Evolutionary conservation across 2,797 vertebrate genomes (phyloP), one percentile per base, ranked within the genome.

Genomic region (Sebastes itinus): DNA sequence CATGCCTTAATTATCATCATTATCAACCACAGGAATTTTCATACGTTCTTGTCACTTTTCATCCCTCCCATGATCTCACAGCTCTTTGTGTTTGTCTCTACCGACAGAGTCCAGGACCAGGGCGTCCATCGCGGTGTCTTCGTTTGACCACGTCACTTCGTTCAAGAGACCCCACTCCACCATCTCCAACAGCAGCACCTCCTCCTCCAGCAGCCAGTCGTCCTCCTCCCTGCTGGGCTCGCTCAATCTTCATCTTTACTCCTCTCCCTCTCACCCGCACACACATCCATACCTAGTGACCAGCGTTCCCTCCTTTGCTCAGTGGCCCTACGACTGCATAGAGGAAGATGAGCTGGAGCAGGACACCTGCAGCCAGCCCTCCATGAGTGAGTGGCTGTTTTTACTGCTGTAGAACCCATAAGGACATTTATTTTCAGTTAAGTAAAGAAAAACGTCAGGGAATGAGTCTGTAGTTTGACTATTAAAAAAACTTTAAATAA

Each of bases 121-220:
- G 42, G 95, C 95, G 0, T 94, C 96, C 64, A 89, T 95, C 2
- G 94, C 94, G 0, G 94, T 95, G 54, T 89, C 96, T 23, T 94
- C 95, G 0, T 95, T 94, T 72, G 95, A 97, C 58, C 94, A 96
- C 61, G 88, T 85, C 32, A 71, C 92, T 1, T 94, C 96, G 0
- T 95, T 96, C 79, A 97, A 97, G 89, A 95, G 97, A 23, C 97
- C 96, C 0, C 96, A 97, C 91, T 97, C 96, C 79, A 97, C 96
- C 70, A 96, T 97, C 93, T 97, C 96, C 75, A 96, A 95, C 93
- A 96, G 96, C 94, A 97, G 96, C 93, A 97, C 95, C 5, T 96
- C 97, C 16, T 97, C 97, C 67, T 97, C 96, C 77, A 93, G 96
- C 89, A 96, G 96, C 90, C 95, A 96, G 86, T 96, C 96, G 1